Evolutionary conservation across 2,888 invertebrate species (phyloP), one percentile per base, ranked within the genome.

Genomic region (Lepidocyrtoides sp.): DNA sequence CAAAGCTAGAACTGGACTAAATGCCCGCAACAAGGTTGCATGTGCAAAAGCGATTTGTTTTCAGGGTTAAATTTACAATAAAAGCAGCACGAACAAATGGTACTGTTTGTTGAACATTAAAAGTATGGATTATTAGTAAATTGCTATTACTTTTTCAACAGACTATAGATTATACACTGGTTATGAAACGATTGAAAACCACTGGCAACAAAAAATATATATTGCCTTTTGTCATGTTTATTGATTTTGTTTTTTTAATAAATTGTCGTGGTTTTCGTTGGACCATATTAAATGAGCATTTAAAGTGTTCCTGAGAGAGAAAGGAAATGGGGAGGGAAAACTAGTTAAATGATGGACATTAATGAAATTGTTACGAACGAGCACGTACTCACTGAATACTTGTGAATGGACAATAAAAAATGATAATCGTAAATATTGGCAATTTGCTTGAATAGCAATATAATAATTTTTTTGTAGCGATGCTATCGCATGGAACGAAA

Each of bases 401-500:
- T 44, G 0, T 5, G 20, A 72, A 12, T 12, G 0, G 44, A 23
- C 44, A 12, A 44, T 69, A 69, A 69, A 63, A n/a, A 69, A n/a
- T 36, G 36, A 32, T 36, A 36, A 32, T 29, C 17, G 36, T 69
- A n/a, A 69, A 32, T 69, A 69, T 36, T 36, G 69, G 36, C 63
- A 69, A 69, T 69, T 17, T 29, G 17, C 69, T 69, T 36, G n/a
- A 69, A 0, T n/a, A 23, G 4, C 69, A 2, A 36, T 69, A 17
- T 69, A 66, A 66, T 51, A 23, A 23, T 57, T 36, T 69, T 36
- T 8, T n/a, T 3, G 20, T 17, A 36, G 8, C 3, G 69, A 72
- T 8, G 75, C 20, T 48, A 75, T 75, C 75, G 51, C 75, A 75
- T 48, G 75, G 75, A 75, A 48, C 44, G 75, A 36, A 48, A 48